phyloP scores from a whole-genome alignment of 2,888 invertebrate species.

The Tetropium fuscum region DNA sequence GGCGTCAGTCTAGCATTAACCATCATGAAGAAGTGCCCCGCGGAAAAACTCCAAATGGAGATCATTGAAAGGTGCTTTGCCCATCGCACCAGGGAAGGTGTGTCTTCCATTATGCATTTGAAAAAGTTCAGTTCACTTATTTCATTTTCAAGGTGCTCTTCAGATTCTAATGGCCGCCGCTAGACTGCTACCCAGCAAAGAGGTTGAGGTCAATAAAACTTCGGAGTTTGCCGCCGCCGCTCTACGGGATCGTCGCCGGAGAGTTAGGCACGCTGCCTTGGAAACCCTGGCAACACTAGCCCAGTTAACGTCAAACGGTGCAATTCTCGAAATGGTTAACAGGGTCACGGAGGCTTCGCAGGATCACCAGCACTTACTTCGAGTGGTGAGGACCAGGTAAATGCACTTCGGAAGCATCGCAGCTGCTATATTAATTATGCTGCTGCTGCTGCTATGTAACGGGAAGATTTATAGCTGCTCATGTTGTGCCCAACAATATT shows the following conservation, averaged over 20 bases:
- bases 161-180: slow-evolving; percentile 76
- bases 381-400: slow-evolving; percentile 79
- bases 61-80: slow-evolving; percentile 62
- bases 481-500: no score
- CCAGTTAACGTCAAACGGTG: slow-evolving; percentile 75
- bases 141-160: slow-evolving; percentile 45
- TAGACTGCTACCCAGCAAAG: slow-evolving; percentile 82
- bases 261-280: slow-evolving; percentile 81
- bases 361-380: slow-evolving; percentile 73
- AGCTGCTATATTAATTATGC: no score
- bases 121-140: not conserved
- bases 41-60: slow-evolving; percentile 62
- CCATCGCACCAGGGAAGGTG: slow-evolving; percentile 51
- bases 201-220: slow-evolving; percentile 71
- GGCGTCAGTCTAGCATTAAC: slow-evolving; percentile 68
- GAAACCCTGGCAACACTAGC: slow-evolving; percentile 84
- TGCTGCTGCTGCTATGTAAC: no score
- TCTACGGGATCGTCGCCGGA: slow-evolving; percentile 73
- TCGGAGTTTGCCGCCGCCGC: slow-evolving; percentile 58
- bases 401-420: no score
- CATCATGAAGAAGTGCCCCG: slow-evolving; percentile 68
- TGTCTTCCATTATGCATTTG: not conserved
- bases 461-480: no score
- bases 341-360: slow-evolving; percentile 60
- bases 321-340: slow-evolving; percentile 75